Base-by-base conservation (phyloP, 2,113 vertebrate genomes). In the Motacilla alba region DNA sequence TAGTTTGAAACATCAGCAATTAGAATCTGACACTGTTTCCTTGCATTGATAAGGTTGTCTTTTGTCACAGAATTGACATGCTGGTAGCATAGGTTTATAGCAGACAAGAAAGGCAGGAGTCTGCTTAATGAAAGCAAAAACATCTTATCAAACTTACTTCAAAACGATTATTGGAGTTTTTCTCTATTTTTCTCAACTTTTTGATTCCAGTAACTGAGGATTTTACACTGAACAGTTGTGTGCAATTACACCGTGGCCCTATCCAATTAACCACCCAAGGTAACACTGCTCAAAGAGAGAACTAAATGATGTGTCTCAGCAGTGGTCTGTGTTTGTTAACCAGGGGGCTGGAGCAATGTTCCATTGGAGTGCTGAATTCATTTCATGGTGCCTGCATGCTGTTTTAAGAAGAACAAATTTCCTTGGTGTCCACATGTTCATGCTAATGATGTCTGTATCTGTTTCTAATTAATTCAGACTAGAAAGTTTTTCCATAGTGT, bases 221-320 rank as follows among this genome's bases (percentile, higher is more conserved):
- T 79, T 90, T 92, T 35, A 43, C n/a, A 17, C 27, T 35, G 79
- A 94, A 66, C 63, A 88, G 92, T 90, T 90, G 86, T 63, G 33
- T 90, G 33, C 64, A 94, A 15, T 95, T 93, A 89, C 43, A 50
- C 56, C 26, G 9, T 55, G 79, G 72, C 55, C 70, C 76, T 74
- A 77, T 83, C 72, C 92, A 94, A 86, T 94, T 97, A 92, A 88
- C 75, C 72, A 92, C 93, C 92, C 58, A 84, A 95, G 84, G 95
- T 11, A 94, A 68, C 76, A 31, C 30, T 74, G 83, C 60, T 92
- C 64, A 53, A 6, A 90, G 69, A 58, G 70, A 74, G 55, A 73
- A 64, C 59, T 74, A 74, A 80, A 88, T 63, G 63, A 24, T 69
- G 19, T 23, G 5, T 88, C 90, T 44, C 92, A 74, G 92, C 88